These are phyloP conservation scores for Ecliptopera silaceata DNA, from an alignment of 2,888 invertebrate genomes.

Conservation along the genomic window DNA sequence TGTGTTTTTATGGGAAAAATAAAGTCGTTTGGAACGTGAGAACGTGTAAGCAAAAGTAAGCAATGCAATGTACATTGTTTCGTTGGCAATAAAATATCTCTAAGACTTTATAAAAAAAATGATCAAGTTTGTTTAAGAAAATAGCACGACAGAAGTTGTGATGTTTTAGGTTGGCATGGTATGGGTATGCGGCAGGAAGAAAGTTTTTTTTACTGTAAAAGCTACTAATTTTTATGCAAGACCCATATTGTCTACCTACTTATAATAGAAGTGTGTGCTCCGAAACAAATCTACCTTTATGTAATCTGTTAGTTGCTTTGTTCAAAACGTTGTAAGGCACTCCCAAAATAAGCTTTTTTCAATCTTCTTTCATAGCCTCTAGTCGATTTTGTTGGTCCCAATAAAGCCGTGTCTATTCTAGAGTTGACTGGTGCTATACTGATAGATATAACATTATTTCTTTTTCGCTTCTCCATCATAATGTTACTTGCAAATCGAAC, in stretches of 20 bases:
- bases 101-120: no score
- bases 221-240: no score
- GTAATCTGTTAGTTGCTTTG: neutral
- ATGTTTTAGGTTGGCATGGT: no score
- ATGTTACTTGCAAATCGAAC: constrained; percentile 74
- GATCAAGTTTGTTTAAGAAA: no score
- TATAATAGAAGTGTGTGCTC: no score
- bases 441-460: constrained; percentile 2
- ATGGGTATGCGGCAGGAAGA: no score
- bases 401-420: neutral
- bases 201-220: no score
- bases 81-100: neutral
- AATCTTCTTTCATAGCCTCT: neutral
- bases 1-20: neutral
- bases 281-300: no score
- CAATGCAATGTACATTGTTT: neutral
- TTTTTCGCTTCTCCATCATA: constrained; percentile 49
- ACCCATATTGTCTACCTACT: no score
- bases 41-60: neutral
- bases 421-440: neutral
- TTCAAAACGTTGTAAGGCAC: neutral
- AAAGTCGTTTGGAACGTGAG: neutral
- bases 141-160: no score
- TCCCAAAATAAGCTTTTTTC: neutral
- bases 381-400: neutral